Evolutionary conservation across 2,888 invertebrate species (phyloP).

Genomic region (Pheosia gnoma): DNA sequence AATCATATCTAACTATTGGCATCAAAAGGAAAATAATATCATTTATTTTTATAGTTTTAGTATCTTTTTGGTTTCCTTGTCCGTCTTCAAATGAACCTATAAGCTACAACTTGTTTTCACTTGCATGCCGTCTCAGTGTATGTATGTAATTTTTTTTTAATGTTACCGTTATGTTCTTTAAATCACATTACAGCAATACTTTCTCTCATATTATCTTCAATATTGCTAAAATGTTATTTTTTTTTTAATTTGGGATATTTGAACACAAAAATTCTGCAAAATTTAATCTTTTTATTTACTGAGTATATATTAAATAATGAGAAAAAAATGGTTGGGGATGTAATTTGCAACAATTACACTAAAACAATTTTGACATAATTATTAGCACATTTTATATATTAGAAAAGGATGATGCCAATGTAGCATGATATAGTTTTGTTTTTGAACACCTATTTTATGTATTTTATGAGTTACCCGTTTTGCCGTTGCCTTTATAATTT

Average conservation of each 20-base stretch:
- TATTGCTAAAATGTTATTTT: no score
- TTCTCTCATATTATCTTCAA: no score
- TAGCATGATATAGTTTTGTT: neutral
- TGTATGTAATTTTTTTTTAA: constrained; percentile 24
- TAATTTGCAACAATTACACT: no score
- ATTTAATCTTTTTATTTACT: no score
- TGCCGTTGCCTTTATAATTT: neutral
- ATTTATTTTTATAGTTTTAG: constrained; percentile 27
- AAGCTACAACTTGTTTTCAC: constrained; percentile 47
- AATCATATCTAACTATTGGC: constrained; percentile 5
- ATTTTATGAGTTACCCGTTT: neutral
- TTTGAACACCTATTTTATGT: neutral
- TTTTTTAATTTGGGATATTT: neutral
- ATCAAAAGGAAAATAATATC: constrained; percentile 17
- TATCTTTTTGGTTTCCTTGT: constrained; percentile 38
- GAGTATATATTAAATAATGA: no score
- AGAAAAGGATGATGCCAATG: constrained; percentile 36
- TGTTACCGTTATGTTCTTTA: constrained; percentile 55
- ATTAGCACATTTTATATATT: constrained; percentile 10
- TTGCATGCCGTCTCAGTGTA: constrained; percentile 43
- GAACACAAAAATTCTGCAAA: no score
- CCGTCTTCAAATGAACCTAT: constrained; percentile 44
- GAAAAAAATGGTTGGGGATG: no score
- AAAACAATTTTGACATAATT: no score
- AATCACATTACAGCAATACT: neutral